Percentiles rank a stretch among this genome's conserved stretches.
phyloP scores from a whole-genome alignment of 2,888 invertebrate species.

The Galeopsomyia nigrocyanea region DNA sequence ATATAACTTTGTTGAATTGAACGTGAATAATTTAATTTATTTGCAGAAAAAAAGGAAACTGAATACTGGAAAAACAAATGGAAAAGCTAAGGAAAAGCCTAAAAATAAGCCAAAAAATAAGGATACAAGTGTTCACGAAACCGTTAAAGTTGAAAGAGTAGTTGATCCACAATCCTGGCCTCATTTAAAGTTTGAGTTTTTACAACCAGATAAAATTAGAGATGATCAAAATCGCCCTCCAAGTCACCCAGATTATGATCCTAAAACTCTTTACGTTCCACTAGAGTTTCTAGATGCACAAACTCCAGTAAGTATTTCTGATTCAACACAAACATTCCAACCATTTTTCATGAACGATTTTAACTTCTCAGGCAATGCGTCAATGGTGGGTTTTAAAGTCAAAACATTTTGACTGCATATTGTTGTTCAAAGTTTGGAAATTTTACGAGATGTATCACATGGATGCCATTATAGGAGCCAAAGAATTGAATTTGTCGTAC shows the following conservation, averaged over 20 bases:
- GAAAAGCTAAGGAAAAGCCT: conserved; percentile 19
- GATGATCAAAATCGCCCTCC: conserved; percentile 79
- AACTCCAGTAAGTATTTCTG: conserved; percentile 80
- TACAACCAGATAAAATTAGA: conserved; percentile 84
- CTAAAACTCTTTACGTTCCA: conserved; percentile 89
- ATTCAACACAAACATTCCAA: not conserved
- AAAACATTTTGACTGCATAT: conserved; percentile 87
- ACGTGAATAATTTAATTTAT: not conserved
- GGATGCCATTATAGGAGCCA: conserved; percentile 69
- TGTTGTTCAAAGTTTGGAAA: conserved; percentile 98
- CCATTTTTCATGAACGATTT: conserved; percentile 20
- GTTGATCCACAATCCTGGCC: conserved; percentile 73
- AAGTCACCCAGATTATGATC: conserved; percentile 89
- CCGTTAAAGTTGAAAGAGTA: conserved; percentile 51
- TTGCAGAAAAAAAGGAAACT: conserved; percentile 54
- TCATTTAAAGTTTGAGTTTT: conserved; percentile 82
- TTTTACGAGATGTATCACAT: conserved; percentile 98
- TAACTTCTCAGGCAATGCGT: conserved; percentile 78
- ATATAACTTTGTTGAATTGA: not conserved
- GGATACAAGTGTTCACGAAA: conserved; percentile 27
- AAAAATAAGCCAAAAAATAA: conserved; percentile 16
- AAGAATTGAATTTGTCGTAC: too few relatives aligned
- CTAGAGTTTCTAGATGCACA: conserved; percentile 81
- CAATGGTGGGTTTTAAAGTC: conserved; percentile 99
- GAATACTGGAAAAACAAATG: conserved; percentile 21